A percentile compares a stretch with the other conserved stretches of the same genome.
Conservation (phyloP, 2,113 vertebrate genomes). For the Gracilinanus agilis region DNA sequence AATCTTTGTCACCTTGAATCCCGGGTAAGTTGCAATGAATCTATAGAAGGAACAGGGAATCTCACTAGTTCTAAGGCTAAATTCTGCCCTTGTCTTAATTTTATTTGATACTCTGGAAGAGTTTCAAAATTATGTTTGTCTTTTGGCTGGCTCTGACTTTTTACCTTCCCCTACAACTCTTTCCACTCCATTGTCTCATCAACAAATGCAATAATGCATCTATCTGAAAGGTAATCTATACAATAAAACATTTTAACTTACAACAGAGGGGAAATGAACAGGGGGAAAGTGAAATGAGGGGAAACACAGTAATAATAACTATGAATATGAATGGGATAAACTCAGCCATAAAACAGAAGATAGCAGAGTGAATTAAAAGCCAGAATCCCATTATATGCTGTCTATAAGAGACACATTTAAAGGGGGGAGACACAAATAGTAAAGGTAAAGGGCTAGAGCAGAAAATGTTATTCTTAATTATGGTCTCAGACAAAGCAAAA, state of each 20-base stretch:
- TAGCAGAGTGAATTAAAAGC: too few species aligned
- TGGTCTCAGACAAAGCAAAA: too few species aligned
- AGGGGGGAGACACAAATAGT: too few species aligned
- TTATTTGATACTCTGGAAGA: background rate
- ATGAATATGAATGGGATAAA: too few species aligned
- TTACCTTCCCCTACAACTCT: background rate
- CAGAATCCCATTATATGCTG: too few species aligned
- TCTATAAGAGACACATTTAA: too few species aligned
- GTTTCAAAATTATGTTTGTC: background rate
- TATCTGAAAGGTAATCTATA: background rate
- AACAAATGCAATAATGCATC: background rate
- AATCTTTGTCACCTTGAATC: constrained; percentile 84
- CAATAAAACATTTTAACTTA: background rate
- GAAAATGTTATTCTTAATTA: too few species aligned
- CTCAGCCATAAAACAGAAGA: too few species aligned
- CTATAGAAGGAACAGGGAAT: background rate
- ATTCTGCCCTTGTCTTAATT: background rate
- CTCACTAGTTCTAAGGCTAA: background rate
- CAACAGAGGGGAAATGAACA: background rate
- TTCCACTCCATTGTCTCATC: background rate
- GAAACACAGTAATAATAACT: too few species aligned
- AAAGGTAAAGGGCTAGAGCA: too few species aligned
- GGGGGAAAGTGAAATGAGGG: too few species aligned
- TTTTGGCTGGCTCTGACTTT: background rate
- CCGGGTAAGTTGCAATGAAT: constrained; percentile 74